Conservation (phyloP, 1,140 invertebrate genomes). For the Lineus longissimus region DNA sequence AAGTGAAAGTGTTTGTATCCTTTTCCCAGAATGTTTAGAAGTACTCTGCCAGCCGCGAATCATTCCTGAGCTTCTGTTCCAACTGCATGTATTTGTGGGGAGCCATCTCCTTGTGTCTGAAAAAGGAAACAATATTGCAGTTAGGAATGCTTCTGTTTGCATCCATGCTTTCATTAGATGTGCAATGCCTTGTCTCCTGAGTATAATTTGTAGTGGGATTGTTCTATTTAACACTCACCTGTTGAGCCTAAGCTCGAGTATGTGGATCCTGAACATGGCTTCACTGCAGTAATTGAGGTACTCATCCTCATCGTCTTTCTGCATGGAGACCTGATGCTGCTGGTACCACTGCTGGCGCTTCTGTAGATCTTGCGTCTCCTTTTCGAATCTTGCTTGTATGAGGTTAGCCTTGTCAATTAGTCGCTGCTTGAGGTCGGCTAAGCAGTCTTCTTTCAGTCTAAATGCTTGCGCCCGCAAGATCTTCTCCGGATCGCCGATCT, state of each 20-base stretch:
- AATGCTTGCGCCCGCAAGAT: slow-evolving; percentile 40
- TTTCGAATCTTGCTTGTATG: slow-evolving; percentile 54
- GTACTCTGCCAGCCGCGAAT: slow-evolving; percentile 47
- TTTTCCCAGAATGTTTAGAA: no score
- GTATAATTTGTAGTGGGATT: no score
- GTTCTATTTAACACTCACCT: no score
- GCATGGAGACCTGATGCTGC: slow-evolving; percentile 53
- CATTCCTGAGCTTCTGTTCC: slow-evolving; percentile 46
- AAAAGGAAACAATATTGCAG: slow-evolving; percentile 15
- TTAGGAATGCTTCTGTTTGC: neutral
- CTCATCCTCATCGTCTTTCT: slow-evolving; percentile 53
- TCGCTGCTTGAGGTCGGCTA: slow-evolving; percentile 51
- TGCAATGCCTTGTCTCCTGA: neutral
- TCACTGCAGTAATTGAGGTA: slow-evolving; percentile 54
- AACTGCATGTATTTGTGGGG: slow-evolving; percentile 52
- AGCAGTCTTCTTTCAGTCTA: slow-evolving; percentile 49
- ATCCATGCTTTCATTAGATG: neutral
- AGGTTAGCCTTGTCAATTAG: slow-evolving; percentile 55
- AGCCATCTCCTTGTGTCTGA: slow-evolving; percentile 54
- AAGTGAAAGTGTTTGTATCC: no score
- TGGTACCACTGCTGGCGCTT: slow-evolving; percentile 56
- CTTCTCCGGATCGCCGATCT: slow-evolving; percentile 48
- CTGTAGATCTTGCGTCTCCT: slow-evolving; percentile 51
- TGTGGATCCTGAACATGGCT: slow-evolving; percentile 54
- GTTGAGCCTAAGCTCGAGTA: slow-evolving; percentile 49